Evolutionary conservation across 2,113 vertebrate genomes (phyloP), one percentile per base, ranked within the genome.

Genomic region (Tragulus kanchil): DNA sequence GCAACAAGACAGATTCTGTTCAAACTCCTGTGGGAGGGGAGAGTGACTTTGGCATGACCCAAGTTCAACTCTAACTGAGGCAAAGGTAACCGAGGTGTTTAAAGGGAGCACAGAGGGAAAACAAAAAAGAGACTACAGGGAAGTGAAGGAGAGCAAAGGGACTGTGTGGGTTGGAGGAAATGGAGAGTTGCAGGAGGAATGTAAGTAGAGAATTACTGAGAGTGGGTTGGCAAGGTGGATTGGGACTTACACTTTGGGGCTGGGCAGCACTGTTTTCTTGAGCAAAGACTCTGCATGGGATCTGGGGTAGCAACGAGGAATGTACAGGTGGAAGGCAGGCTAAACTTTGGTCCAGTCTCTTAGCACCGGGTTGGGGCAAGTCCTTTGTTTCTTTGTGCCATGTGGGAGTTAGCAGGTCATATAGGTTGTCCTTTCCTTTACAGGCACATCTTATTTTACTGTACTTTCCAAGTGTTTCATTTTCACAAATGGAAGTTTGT

Each of bases 81-180:
- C 28, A 69, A 84, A 71, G 6, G 62, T 73, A 12, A 52, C 78
- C 28, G 13, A 36, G n/a, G 48, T 45, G 64, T 62, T 90, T 36
- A 45, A 81, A 85, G 28, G 5, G 3, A 89, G 21, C 59, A 59
- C 65, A 88, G 54, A 92, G 19, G 62, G 21, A 31, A 36, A 64
- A 91, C 6, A 26, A 67, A 61, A 78, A 31, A 23, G 50, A 36
- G 28, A 6, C 8, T 3, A 5, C 8, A 9, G 42, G 25, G 26
- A 75, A 73, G 28, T 15, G 13, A 90, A 42, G 16, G 64, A 87
- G 8, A 56, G 61, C 54, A 67, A 25, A 23, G 42, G 48, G 45
- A 15, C 6, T 3, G 9, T 5, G 5, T 7, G 19, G 10, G n/a
- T 13, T 61, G 4, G 1, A 3, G 8, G 19, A 59, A 65, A 16